Base-by-base conservation (phyloP, 30 jellyfish, hydroid and myxozoan genomes). In the Pseudorhiza aurosa region DNA sequence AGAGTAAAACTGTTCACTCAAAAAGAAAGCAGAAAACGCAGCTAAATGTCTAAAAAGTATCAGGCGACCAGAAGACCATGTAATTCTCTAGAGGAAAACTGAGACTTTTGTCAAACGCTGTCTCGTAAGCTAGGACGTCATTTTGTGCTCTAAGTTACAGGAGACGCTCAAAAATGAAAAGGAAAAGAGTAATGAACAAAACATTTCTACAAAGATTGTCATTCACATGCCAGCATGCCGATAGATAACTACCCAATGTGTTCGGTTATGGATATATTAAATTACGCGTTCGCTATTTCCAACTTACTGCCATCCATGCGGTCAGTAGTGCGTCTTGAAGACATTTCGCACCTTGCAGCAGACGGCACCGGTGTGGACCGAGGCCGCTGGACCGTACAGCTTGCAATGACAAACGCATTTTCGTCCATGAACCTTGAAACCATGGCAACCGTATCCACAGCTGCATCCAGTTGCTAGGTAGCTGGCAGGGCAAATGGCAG, bases 391-490 rank as follows among this genome's bases (percentile, higher is more conserved):
- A n/a, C n/a, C n/a, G 60, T 72, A 72, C 2, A 19, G 27, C 33
- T 77, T 77, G 53, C 89, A 77, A 8, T 37, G 5, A 64, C 89
- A 77, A 42, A 19, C 42, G 72, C 89, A 77, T 22, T 32, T 77
- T 40, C 72, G 44, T 14, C 89, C 89, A 17, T 65, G 43, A 12
- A 42, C 47, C 32, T 62, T 59, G 50, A 58, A 77, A 11, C 80
- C 80, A 58, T 22, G 24, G 47, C 88, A 76, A 15, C 81, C 81
- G 63, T 46, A 15, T 12, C 82, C 74, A 50, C 89, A 77, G 71
- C 82, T 77, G 67, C 89, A 77, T 35, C 89, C 44, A 12, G 89
- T 77, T 58, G 89, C 89, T 25, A 32, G 74, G 73, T 47, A 42
- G 33, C 74, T 33, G 26, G 7, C 30, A 12, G 60, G 51, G 89